Conservation (phyloP, 2,113 vertebrate genomes). For the Hipposideros armiger region DNA sequence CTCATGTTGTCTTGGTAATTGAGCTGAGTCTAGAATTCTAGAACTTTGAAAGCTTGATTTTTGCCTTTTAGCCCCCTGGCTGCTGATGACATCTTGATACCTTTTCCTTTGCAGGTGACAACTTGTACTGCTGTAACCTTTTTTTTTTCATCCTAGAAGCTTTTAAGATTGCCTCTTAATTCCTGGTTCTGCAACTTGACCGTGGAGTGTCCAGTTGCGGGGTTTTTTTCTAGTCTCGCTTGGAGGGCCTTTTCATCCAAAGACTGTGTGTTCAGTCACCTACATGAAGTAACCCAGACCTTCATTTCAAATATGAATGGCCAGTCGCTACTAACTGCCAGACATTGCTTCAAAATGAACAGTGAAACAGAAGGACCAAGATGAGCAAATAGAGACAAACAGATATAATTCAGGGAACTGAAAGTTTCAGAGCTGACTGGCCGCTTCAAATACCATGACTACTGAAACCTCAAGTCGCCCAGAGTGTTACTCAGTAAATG, state of each 20-base stretch:
- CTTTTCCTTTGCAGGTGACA: neutral
- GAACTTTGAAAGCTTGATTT: neutral
- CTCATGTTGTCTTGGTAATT: accelerated
- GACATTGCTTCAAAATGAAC: constrained; percentile 12
- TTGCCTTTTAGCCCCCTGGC: neutral
- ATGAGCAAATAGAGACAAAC: neutral
- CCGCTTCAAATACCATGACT: neutral
- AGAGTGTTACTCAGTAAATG: neutral
- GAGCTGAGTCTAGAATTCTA: neutral
- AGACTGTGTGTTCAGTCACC: neutral
- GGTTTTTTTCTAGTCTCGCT: neutral
- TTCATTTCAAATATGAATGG: neutral
- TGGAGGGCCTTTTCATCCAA: too few species aligned
- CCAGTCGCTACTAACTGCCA: neutral
- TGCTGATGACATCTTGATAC: neutral
- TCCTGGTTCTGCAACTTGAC: neutral
- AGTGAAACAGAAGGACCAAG: neutral
- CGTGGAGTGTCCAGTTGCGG: accelerated
- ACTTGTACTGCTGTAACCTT: neutral
- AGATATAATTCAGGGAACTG: constrained; percentile 52
- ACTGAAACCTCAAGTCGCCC: neutral
- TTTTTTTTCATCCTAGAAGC: neutral
- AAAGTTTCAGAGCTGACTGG: constrained; percentile 63
- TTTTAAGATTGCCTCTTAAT: neutral
- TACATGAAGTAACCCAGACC: neutral